Percentiles rank a stretch among this genome's conserved stretches.
phyloP scores from a whole-genome alignment of 2,113 vertebrate genomes.

The Mobula hypostoma region DNA sequence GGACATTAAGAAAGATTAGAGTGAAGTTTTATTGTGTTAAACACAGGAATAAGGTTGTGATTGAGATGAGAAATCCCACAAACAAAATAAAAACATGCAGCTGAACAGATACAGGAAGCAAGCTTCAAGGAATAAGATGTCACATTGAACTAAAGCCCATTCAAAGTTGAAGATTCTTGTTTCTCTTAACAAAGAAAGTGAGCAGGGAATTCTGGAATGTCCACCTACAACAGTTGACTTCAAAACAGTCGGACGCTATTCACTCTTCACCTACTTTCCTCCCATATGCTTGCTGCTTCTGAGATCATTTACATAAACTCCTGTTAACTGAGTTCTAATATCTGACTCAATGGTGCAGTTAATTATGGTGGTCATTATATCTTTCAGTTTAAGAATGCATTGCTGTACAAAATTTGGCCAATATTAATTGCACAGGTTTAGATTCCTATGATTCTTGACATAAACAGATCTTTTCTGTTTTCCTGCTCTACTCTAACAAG shows the following conservation, averaged over 20 bases:
- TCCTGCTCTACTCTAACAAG: neutral
- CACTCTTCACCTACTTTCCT: neutral
- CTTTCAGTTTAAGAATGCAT: neutral
- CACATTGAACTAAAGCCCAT: no score
- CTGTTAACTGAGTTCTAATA: neutral
- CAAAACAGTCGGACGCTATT: neutral
- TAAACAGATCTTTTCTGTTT: neutral
- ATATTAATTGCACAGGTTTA: neutral
- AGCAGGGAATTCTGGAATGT: neutral
- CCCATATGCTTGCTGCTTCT: neutral
- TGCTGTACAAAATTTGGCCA: neutral
- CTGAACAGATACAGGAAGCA: neutral
- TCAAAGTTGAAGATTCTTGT: neutral
- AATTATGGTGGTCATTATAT: neutral
- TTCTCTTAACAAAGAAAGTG: neutral
- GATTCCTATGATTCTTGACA: neutral
- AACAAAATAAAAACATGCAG: neutral
- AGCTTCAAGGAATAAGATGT: neutral
- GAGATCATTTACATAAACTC: neutral
- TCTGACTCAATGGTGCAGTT: neutral
- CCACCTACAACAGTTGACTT: neutral
- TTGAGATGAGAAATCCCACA: neutral
- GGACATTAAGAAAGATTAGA: neutral
- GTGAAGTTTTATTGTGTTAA: neutral
- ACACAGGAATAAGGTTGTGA: neutral